Evolutionary conservation across 2,113 vertebrate species (phyloP).

Genomic region (Phyllostomus discolor): DNA sequence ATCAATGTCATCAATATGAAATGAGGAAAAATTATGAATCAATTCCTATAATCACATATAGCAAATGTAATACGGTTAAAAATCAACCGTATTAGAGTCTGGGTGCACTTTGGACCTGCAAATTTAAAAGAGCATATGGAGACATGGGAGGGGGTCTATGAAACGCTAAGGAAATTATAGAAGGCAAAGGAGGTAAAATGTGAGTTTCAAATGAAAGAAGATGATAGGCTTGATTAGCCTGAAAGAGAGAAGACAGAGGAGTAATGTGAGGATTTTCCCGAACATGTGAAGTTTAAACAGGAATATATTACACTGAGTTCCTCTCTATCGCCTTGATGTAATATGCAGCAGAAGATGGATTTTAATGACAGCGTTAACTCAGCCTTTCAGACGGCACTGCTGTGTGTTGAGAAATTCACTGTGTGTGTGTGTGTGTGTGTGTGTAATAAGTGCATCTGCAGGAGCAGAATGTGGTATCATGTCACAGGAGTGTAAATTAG

Average conservation of each 20-base stretch:
- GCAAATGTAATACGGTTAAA: neutral
- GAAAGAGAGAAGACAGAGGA: conserved; percentile 7
- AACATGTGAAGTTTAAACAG: conserved; percentile 5
- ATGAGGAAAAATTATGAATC: conserved; percentile 1
- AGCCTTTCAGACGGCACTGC: neutral
- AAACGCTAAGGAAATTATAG: conserved; percentile 25
- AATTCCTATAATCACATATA: neutral
- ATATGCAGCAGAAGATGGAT: neutral
- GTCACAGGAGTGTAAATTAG: conserved; percentile 15
- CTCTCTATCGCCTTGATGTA: neutral
- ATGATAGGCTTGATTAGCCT: conserved; percentile 4
- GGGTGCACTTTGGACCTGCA: neutral
- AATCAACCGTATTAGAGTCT: neutral
- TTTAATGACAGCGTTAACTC: conserved; percentile 1
- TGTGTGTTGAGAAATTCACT: neutral
- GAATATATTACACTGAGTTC: neutral
- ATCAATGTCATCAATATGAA: conserved; percentile 11
- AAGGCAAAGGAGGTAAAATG: conserved; percentile 12
- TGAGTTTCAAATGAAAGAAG: conserved; percentile 35
- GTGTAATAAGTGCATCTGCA: neutral
- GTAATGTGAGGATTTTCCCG: conserved; percentile 16
- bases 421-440: too few species aligned
- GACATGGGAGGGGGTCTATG: neutral
- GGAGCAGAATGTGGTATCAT: neutral
- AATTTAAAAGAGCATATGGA: conserved; percentile 14